phyloP scores from a whole-genome alignment of 2,888 invertebrate genomes.

The Macrophya alboannulata region DNA sequence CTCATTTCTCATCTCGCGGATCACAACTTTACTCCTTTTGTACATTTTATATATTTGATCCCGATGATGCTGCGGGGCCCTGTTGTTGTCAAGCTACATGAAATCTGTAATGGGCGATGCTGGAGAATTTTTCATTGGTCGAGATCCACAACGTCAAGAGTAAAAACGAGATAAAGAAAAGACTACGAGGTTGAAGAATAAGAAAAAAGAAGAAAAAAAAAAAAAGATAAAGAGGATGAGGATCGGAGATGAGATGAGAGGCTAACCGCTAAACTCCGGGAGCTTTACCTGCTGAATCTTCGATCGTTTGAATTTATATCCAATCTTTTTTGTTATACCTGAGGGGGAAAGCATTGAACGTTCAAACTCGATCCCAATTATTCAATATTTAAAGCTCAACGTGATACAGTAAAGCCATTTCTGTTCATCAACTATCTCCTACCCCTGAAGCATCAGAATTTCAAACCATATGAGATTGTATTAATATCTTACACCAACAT shows the following conservation, averaged over 20 bases:
- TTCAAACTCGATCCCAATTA: constrained; percentile 21
- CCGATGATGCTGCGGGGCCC: neutral
- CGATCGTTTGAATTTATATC: constrained; percentile 26
- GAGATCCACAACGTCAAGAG: neutral
- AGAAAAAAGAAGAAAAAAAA: neutral
- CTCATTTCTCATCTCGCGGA: neutral
- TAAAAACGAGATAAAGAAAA: neutral
- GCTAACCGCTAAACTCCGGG: constrained; percentile 15
- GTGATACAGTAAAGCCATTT: neutral
- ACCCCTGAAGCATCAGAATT: neutral
- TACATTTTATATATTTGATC: constrained; percentile 26
- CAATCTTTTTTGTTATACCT: neutral
- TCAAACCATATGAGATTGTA: neutral
- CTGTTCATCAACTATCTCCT: neutral
- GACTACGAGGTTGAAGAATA: neutral
- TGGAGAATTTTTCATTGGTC: no score
- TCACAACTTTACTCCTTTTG: neutral
- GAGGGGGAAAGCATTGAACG: neutral
- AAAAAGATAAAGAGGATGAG: neutral
- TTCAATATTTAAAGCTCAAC: neutral
- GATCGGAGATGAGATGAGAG: constrained; percentile 15
- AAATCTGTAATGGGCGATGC: neutral
- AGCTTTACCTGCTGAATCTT: constrained; percentile 4
- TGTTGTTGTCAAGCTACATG: neutral
- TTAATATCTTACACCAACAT: neutral